These are phyloP conservation scores for Aspidiotus rigidus DNA, from an alignment of 2,888 invertebrate genomes.

Conservation along the genomic window DNA sequence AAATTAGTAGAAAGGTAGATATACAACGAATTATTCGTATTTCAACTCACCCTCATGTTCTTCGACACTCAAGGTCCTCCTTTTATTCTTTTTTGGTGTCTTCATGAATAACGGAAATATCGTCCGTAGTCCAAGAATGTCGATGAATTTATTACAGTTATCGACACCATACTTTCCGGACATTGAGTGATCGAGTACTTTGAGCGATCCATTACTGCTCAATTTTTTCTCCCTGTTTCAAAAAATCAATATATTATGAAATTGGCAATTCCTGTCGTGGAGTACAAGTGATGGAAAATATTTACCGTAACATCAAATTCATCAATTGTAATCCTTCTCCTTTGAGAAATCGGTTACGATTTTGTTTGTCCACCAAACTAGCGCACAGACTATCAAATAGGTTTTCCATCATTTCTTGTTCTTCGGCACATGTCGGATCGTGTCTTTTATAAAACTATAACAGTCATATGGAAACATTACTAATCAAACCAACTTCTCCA, in stretches of 20 bases:
- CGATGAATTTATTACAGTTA: constrained; percentile 95
- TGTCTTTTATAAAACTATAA: constrained; percentile 82
- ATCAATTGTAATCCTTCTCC: constrained; percentile 97
- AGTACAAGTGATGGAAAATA: background rate
- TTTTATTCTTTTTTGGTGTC: constrained; percentile 78
- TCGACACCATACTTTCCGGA: constrained; percentile 86
- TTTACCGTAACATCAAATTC: constrained; percentile 89
- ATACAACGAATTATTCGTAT: no score
- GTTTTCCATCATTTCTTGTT: constrained; percentile 98
- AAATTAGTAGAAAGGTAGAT: no score
- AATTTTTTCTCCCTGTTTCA: constrained; percentile 80
- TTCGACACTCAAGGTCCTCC: constrained; percentile 68
- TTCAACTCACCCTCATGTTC: constrained; percentile 68
- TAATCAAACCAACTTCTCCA: background rate
- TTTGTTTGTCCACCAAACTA: constrained; percentile 75
- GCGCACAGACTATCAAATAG: constrained; percentile 93
- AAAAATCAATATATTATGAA: background rate
- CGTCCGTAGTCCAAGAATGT: constrained; percentile 88
- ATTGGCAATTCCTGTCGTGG: background rate
- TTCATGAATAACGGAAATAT: constrained; percentile 99
- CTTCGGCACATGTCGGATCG: constrained; percentile 82
- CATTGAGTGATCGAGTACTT: constrained; percentile 95
- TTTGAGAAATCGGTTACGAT: constrained; percentile 83
- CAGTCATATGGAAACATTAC: background rate
- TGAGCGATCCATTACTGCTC: constrained; percentile 89